phyloP scores from a whole-genome alignment of 2,113 vertebrate genomes.

The Benitochromis conjunctus region DNA sequence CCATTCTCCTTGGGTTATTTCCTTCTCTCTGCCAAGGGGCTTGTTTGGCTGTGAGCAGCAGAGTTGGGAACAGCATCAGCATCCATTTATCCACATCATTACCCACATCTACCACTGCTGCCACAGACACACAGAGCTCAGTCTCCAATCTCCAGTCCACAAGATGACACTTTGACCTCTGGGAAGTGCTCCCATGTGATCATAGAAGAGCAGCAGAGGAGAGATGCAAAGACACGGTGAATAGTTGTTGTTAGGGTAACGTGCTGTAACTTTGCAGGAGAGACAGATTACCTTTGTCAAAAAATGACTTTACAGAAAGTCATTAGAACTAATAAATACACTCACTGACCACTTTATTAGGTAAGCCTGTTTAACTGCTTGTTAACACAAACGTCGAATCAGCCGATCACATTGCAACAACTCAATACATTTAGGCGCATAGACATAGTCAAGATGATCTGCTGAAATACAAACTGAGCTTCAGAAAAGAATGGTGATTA shows the following conservation, averaged over 20 bases:
- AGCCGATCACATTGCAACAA: not conserved
- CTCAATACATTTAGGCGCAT: not conserved
- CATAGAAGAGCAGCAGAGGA: not conserved
- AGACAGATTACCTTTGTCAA: not conserved
- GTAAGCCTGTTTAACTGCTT: not conserved
- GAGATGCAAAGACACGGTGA: not conserved
- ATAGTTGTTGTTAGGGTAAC: not conserved
- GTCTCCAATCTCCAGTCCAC: not conserved
- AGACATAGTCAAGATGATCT: not conserved
- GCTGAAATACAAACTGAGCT: not conserved
- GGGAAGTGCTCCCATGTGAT: conserved; percentile 5
- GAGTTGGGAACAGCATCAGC: conserved; percentile 34
- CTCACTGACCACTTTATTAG: not conserved
- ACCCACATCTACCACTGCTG: conserved; percentile 16
- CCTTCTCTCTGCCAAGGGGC: not conserved
- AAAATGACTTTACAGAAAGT: not conserved
- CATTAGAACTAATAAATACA: not conserved
- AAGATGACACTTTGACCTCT: conserved; percentile 22
- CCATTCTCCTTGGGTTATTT: not conserved
- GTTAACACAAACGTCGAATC: not conserved
- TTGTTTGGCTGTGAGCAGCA: not conserved
- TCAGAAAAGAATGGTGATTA: not conserved
- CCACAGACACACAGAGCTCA: not conserved
- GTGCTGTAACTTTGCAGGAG: not conserved
- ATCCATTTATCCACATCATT: conserved; percentile 62